Evolutionary conservation across 2,113 vertebrate genomes (phyloP).

Genomic region (Caranx ignobilis): DNA sequence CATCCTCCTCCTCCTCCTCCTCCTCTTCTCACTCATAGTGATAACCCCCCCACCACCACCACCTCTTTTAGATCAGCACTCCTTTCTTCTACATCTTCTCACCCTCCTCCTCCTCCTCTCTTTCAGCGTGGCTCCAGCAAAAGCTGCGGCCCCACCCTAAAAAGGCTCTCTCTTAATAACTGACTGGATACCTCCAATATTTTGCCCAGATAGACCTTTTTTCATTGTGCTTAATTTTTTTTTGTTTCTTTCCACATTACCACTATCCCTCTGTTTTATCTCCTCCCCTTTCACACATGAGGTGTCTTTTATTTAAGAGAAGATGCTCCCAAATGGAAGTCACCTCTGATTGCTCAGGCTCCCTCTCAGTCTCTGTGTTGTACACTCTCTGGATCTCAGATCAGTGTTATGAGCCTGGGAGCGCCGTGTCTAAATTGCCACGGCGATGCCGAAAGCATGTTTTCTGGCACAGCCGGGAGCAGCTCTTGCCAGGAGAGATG

Average conservation of each 20-base stretch:
- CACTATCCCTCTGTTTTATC: not conserved
- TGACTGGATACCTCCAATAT: slow-evolving; percentile 73
- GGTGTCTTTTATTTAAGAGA: slow-evolving; percentile 16
- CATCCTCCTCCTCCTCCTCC: slow-evolving; percentile 42
- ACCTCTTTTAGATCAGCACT: slow-evolving; percentile 69
- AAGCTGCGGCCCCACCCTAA: slow-evolving; percentile 82
- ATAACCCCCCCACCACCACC: slow-evolving; percentile 66
- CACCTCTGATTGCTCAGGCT: slow-evolving; percentile 38
- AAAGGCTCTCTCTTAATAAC: slow-evolving; percentile 66
- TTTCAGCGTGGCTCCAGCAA: slow-evolving; percentile 55
- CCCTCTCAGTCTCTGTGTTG: slow-evolving; percentile 38
- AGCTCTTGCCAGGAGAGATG: slow-evolving; percentile 52
- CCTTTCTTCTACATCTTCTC: slow-evolving; percentile 69
- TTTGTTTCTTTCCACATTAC: not conserved
- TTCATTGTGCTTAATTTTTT: slow-evolving; percentile 5
- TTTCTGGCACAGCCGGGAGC: slow-evolving; percentile 64
- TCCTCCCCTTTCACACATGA: slow-evolving; percentile 8
- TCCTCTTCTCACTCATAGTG: slow-evolving; percentile 66
- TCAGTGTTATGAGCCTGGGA: slow-evolving; percentile 46
- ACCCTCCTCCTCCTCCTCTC: slow-evolving; percentile 51
- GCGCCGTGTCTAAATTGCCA: slow-evolving; percentile 56
- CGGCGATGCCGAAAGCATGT: slow-evolving; percentile 63
- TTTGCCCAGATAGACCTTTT: slow-evolving; percentile 45
- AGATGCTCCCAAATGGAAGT: slow-evolving; percentile 12
- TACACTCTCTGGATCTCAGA: slow-evolving; percentile 47